Evolutionary conservation across 2,888 invertebrate species (phyloP).

Genomic region (Ctena decussata): DNA sequence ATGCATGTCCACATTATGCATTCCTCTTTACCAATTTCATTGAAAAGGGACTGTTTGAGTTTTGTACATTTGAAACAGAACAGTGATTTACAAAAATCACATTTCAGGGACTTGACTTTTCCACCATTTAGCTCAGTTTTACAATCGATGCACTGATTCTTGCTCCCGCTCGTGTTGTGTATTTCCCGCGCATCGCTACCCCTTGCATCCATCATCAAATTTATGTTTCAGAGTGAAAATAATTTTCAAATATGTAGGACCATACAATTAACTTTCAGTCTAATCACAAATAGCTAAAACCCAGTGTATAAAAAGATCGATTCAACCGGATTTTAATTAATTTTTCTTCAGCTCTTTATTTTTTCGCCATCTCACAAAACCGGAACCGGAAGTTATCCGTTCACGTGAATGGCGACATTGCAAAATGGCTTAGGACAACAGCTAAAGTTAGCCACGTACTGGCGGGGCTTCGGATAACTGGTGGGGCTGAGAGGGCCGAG

Average conservation of each 20-base stretch:
- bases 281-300: not conserved
- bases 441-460: too few relatives aligned
- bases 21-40: constrained; percentile 3
- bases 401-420: too few relatives aligned
- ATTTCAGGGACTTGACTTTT: not conserved
- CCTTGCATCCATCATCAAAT: too few relatives aligned
- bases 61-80: constrained; percentile 5
- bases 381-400: not conserved
- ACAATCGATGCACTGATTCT: not conserved
- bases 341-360: not conserved
- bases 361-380: not conserved
- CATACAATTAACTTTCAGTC: not conserved
- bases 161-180: not conserved
- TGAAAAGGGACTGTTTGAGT: not conserved
- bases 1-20: not conserved
- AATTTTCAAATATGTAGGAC: not conserved
- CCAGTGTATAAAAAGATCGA: not conserved
- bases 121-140: not conserved
- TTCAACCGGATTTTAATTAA: not conserved
- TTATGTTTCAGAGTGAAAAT: not conserved
- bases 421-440: too few relatives aligned
- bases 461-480: too few relatives aligned
- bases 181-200: not conserved
- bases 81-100: not conserved
- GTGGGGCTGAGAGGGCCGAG: too few relatives aligned